phyloP scores from a whole-genome alignment of 1,140 invertebrate genomes.

The Hyphantria cunea region DNA sequence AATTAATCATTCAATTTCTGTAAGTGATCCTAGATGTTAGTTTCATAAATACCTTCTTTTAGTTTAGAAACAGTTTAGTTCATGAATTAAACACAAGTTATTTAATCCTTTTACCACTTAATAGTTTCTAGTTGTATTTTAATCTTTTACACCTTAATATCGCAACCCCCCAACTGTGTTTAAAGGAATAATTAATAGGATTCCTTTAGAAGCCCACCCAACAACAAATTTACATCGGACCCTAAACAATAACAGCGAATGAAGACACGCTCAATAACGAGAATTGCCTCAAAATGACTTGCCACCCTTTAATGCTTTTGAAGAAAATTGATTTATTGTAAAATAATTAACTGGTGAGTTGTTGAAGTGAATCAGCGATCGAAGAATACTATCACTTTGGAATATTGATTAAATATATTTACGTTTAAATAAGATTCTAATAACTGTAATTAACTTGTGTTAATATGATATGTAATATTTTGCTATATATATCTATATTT shows the following conservation, averaged over 20 bases:
- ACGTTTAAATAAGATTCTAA: too few relatives aligned
- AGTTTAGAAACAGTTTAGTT: too few relatives aligned
- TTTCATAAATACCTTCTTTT: too few relatives aligned
- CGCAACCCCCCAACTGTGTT: slow-evolving; percentile 18
- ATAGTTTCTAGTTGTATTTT: not conserved
- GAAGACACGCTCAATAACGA: slow-evolving; percentile 50
- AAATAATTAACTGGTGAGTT: slow-evolving; percentile 14
- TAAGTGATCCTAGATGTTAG: too few relatives aligned
- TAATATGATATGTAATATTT: too few relatives aligned
- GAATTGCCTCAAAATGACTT: slow-evolving; percentile 52
- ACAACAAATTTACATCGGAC: slow-evolving; percentile 51
- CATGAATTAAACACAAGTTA: too few relatives aligned
- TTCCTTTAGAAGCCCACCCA: slow-evolving; percentile 41
- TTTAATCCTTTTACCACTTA: not conserved
- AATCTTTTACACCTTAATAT: slow-evolving; percentile 12
- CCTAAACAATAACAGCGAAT: slow-evolving; percentile 53
- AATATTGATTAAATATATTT: too few relatives aligned
- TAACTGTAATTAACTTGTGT: too few relatives aligned
- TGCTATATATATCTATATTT: too few relatives aligned
- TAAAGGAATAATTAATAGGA: slow-evolving; percentile 50
- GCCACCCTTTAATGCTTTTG: slow-evolving; percentile 39
- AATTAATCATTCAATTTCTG: too few relatives aligned
- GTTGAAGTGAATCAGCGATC: too few relatives aligned
- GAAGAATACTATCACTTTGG: too few relatives aligned
- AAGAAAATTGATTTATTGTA: slow-evolving; percentile 42